These are phyloP conservation scores for Argyresthia goedartella DNA, from an alignment of 2,888 invertebrate species.

Conservation along the genomic window DNA sequence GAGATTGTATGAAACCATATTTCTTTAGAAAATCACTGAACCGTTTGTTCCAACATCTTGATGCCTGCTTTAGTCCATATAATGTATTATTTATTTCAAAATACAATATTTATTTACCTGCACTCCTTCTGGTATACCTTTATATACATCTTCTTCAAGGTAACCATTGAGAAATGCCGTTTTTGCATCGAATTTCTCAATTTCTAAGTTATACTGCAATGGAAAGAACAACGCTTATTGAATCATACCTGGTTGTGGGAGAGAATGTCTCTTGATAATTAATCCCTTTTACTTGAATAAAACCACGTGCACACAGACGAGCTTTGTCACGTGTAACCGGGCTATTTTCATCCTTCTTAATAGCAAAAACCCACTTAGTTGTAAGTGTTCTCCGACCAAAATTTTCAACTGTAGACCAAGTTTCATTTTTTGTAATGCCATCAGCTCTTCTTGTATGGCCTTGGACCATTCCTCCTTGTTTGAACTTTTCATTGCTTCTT, in stretches of 20 bases:
- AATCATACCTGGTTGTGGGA: conserved; percentile 14
- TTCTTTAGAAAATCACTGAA: background rate
- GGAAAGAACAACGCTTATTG: conserved; percentile 14
- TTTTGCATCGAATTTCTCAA: conserved; percentile 5
- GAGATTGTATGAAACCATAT: background rate
- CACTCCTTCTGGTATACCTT: background rate
- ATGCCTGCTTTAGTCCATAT: conserved; percentile 1
- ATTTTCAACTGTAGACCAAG: conserved; percentile 14
- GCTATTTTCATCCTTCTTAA: conserved; percentile 14
- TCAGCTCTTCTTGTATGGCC: conserved; percentile 16
- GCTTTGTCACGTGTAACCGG: conserved; percentile 9
- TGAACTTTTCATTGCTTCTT: conserved; percentile 15
- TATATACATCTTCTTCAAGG: background rate
- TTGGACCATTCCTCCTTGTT: conserved; percentile 11
- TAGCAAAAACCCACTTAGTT: conserved; percentile 18
- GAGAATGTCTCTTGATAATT: conserved; percentile 16
- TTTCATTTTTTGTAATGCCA: conserved; percentile 16
- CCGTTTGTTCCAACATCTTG: background rate
- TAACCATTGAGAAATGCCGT: conserved; percentile 9
- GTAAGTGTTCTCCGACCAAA: conserved; percentile 12
- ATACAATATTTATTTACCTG: background rate
- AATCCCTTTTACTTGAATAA: conserved; percentile 13
- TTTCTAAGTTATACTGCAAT: background rate
- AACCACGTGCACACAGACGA: conserved; percentile 15
- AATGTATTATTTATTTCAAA: background rate